Conservation (phyloP, 2,797 vertebrate genomes). For the Etheostoma nigrum region DNA sequence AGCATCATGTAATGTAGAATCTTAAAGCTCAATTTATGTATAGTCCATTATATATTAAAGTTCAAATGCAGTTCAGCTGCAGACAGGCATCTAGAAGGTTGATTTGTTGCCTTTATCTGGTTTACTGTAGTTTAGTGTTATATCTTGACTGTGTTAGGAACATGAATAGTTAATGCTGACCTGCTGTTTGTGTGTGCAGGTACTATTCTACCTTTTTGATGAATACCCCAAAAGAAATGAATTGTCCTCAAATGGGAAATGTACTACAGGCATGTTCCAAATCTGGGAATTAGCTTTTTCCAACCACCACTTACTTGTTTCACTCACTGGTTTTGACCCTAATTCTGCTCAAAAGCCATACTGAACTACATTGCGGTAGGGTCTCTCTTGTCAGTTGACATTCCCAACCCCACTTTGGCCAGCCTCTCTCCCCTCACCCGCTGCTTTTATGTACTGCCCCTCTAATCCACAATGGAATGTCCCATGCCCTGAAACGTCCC, state of each 20-base stretch:
- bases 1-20: background rate
- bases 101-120: background rate
- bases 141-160: background rate
- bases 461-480: conserved; percentile 85
- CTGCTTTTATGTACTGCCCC: conserved; percentile 73
- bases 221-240: background rate
- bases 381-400: conserved; percentile 60
- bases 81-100: background rate
- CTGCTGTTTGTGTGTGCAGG: background rate
- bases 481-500: conserved; percentile 64
- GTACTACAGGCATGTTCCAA: conserved; percentile 9
- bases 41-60: background rate
- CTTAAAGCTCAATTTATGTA: background rate
- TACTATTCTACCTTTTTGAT: background rate
- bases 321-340: conserved; percentile 60
- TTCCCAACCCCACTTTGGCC: conserved; percentile 58
- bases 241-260: background rate
- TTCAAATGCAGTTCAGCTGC: background rate
- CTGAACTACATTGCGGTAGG: conserved; percentile 59
- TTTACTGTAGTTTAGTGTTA: background rate
- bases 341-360: conserved; percentile 68
- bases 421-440: conserved; percentile 59
- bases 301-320: conserved; percentile 34
- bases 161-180: background rate
- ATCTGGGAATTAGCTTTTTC: conserved; percentile 30